Conservation (phyloP, 1,140 invertebrate species). For the Anoplolepis gracilipes region DNA sequence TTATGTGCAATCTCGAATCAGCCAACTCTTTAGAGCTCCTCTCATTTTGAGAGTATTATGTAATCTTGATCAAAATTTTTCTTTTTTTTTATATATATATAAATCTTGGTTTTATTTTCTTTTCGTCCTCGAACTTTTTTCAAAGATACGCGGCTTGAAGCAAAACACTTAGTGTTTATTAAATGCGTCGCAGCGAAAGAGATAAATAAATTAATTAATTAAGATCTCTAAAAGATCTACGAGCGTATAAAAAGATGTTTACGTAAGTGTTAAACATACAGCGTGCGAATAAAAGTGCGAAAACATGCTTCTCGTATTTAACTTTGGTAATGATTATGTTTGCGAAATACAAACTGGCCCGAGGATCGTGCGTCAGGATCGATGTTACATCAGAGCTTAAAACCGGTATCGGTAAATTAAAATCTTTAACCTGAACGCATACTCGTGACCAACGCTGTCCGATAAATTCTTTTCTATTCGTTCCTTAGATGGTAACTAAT, state of each 20-base stretch:
- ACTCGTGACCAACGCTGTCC: background rate
- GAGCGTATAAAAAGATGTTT: constrained; percentile 1
- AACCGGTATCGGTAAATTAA: background rate
- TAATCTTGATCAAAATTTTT: background rate
- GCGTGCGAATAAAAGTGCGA: background rate
- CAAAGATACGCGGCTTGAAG: background rate
- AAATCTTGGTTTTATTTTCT: background rate
- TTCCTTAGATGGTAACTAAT: constrained; percentile 44
- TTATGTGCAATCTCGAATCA: background rate
- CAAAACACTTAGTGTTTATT: background rate
- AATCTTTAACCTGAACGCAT: background rate
- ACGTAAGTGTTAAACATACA: constrained; percentile 7
- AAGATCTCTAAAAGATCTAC: background rate
- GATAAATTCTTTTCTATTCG: background rate
- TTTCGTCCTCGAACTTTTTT: background rate
- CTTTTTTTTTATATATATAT: background rate
- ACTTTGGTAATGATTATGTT: constrained; percentile 48
- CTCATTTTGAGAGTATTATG: background rate
- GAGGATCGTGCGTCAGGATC: background rate
- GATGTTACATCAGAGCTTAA: background rate
- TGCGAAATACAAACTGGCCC: background rate
- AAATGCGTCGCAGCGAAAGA: constrained; percentile 22
- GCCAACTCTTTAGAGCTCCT: background rate
- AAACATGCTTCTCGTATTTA: constrained; percentile 34
- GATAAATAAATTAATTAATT: constrained; percentile 13